A percentile compares a stretch with the other conserved stretches of the same genome.
phyloP scores from a whole-genome alignment of 2,797 vertebrate genomes.

The Crenichthys baileyi region DNA sequence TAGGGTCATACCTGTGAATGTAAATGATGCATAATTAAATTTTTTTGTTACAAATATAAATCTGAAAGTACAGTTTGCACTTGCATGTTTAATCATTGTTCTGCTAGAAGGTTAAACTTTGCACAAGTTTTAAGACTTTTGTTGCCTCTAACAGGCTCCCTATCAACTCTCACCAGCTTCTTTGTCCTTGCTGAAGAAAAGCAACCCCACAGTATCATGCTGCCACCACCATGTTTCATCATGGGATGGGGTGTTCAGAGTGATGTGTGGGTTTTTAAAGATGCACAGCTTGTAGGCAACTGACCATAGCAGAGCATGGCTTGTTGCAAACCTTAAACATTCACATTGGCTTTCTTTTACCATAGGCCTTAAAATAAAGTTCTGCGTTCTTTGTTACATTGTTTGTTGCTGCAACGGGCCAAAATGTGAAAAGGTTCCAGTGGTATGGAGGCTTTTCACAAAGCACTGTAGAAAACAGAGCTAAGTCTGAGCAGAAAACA shows the following conservation, averaged over 20 bases:
- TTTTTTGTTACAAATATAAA: not conserved
- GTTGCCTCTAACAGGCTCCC: not conserved
- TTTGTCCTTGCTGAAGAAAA: not conserved
- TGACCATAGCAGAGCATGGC: not conserved
- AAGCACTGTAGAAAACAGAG: not conserved
- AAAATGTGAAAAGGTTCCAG: not conserved
- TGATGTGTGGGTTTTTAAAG: not conserved
- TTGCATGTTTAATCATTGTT: too few species aligned
- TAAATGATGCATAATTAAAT: not conserved
- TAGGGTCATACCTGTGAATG: not conserved
- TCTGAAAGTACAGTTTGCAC: too few species aligned
- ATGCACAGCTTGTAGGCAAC: not conserved
- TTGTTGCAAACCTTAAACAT: not conserved
- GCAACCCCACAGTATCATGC: not conserved
- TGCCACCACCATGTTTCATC: not conserved
- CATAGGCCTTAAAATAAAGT: not conserved
- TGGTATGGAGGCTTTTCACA: not conserved
- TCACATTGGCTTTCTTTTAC: not conserved
- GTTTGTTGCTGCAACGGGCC: not conserved
- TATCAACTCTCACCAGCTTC: not conserved
- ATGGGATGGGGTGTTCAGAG: not conserved
- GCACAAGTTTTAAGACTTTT: too few species aligned
- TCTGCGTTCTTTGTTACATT: not conserved
- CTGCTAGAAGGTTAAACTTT: too few species aligned
- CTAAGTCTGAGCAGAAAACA: constrained; percentile 8